A percentile compares a stretch with the other conserved stretches of the same genome.
Evolutionary conservation across 1,140 invertebrate species (phyloP).

Genomic region (Bombus sibiricus): DNA sequence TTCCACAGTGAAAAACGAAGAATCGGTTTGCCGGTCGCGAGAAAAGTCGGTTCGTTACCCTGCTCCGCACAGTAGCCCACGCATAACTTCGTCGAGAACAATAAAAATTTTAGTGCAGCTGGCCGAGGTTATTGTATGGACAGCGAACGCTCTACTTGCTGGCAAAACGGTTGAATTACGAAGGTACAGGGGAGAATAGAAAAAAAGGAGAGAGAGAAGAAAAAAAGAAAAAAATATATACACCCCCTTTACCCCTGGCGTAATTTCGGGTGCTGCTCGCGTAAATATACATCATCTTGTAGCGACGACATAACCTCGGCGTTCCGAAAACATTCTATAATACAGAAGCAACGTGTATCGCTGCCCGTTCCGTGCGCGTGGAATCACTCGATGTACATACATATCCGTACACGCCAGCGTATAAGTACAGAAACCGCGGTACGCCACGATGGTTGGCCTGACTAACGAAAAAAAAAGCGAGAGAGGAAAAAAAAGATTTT

Average conservation of each 20-base stretch:
- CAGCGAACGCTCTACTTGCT: slow-evolving; percentile 43
- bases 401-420: too few species aligned
- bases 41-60: not conserved
- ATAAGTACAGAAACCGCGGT: not conserved
- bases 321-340: slow-evolving; percentile 27
- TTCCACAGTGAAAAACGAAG: not conserved
- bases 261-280: slow-evolving; percentile 45
- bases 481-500: slow-evolving; percentile 11
- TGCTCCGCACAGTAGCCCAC: not conserved
- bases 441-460: not conserved
- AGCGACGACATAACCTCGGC: slow-evolving; percentile 24
- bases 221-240: not conserved
- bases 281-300: slow-evolving; percentile 56
- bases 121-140: slow-evolving; percentile 53
- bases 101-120: slow-evolving; percentile 63
- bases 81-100: slow-evolving; percentile 41
- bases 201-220: not conserved
- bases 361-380: not conserved
- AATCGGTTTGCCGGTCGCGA: not conserved
- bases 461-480: not conserved
- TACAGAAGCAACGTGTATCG: not conserved
- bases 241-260: not conserved
- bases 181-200: slow-evolving; percentile 9
- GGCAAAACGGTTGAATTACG: slow-evolving; percentile 19
- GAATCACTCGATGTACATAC: slow-evolving; percentile 8